A percentile compares a stretch with the other conserved stretches of the same genome.
Evolutionary conservation across 2,113 vertebrate species (phyloP).

Genomic region (Macroglossus sobrinus): DNA sequence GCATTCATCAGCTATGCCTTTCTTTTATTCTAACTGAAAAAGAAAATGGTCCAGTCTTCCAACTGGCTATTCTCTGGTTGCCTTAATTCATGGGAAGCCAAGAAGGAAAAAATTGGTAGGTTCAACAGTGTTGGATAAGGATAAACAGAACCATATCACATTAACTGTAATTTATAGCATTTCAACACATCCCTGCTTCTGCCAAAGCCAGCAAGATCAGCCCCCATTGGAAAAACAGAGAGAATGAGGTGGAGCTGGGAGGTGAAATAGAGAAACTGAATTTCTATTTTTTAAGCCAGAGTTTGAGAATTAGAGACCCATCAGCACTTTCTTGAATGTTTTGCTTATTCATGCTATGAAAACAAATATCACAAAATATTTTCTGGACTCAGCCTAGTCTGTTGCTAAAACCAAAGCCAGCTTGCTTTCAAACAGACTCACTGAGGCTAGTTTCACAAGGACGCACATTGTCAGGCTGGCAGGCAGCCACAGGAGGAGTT

Average conservation of each 20-base stretch:
- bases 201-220: constrained; percentile 62
- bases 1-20: constrained; percentile 45
- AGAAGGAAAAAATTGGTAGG: constrained; percentile 44
- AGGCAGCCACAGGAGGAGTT: constrained; percentile 67
- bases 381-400: constrained; percentile 72
- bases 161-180: constrained; percentile 76
- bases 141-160: constrained; percentile 72
- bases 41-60: constrained; percentile 43
- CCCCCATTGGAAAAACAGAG: constrained; percentile 31
- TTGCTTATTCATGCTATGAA: constrained; percentile 73
- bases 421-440: constrained; percentile 70
- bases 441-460: constrained; percentile 69
- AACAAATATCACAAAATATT: constrained; percentile 80
- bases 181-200: constrained; percentile 71
- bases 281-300: constrained; percentile 66
- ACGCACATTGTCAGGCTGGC: constrained; percentile 75
- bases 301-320: constrained; percentile 70
- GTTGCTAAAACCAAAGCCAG: constrained; percentile 70
- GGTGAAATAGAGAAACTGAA: constrained; percentile 33
- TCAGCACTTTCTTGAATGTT: constrained; percentile 68
- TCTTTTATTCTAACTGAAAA: constrained; percentile 59
- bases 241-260: not conserved
- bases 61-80: constrained; percentile 66
- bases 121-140: constrained; percentile 52
- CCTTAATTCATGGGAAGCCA: constrained; percentile 71